phyloP scores from a whole-genome alignment of 2,888 invertebrate genomes.

The Yponomeuta cagnagella region DNA sequence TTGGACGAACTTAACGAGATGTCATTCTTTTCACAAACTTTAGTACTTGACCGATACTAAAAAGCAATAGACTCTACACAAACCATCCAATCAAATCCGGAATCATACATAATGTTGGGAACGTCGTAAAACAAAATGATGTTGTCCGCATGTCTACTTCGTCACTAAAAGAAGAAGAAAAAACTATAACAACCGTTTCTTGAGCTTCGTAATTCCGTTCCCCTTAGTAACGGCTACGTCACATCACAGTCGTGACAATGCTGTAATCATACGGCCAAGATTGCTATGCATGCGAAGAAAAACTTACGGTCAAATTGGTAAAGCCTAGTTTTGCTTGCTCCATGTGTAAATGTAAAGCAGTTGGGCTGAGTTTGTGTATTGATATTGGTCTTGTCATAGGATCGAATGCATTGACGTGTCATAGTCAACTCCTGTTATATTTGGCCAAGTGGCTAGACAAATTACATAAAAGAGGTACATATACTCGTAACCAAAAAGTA shows the following conservation, averaged over 20 bases:
- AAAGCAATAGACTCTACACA: no score
- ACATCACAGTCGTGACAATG: conserved; percentile 4
- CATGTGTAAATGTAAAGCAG: not conserved
- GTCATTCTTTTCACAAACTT: no score
- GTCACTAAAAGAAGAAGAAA: not conserved
- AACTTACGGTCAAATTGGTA: not conserved
- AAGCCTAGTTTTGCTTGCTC: not conserved
- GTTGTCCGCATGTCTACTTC: not conserved
- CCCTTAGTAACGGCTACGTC: conserved; percentile 17
- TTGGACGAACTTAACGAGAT: no score
- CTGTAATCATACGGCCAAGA: not conserved
- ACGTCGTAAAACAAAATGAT: not conserved
- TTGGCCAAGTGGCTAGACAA: not conserved
- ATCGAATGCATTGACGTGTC: not conserved
- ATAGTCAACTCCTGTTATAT: not conserved
- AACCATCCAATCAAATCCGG: no score
- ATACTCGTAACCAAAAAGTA: no score
- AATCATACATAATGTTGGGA: not conserved
- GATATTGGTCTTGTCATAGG: not conserved
- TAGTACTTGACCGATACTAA: no score
- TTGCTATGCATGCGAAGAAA: not conserved
- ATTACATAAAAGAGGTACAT: no score
- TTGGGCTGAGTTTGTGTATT: not conserved
- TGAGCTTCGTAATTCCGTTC: conserved; percentile 15
- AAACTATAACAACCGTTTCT: not conserved